Base-by-base conservation (phyloP, 1,140 invertebrate species). In the Bombus confusus region DNA sequence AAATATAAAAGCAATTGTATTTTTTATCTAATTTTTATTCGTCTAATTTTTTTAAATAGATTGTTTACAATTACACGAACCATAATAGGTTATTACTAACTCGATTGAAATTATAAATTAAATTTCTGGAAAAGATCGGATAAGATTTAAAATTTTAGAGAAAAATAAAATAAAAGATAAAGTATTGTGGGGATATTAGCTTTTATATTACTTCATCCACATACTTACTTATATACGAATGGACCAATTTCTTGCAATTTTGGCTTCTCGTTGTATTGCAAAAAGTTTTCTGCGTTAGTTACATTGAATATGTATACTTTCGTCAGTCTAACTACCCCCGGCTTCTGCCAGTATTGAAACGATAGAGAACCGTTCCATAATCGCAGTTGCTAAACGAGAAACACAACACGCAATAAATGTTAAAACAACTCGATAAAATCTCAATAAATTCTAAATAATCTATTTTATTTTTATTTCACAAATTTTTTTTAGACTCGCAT, bases 271-370 rank as follows among this genome's bases (percentile, higher is more conserved):
- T 97, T 96, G 57, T 96, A 95, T 83, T 96, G 96, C 43, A 98
- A 94, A 90, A 99, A 98, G 22, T 97, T 98, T 71, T 98, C 97
- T 0, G 97, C 96, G 93, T 98, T 98, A 28, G 98, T 98, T 43
- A 98, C 97, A 93, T 98, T 98, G 95, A 98, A 98, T 92, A 98
- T 97, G 93, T 98, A 98, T 22, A 98, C 97, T 96, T 98, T 98
- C 87, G 98, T 98, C 79, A 98, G 95, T 85, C 98, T 96, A 79
- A 98, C 97, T 15, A 99, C 97, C 0, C 98, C 98, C 0, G 98
- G 98, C 89, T 98, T 97, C 91, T 98, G 97, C 98, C 98, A 99
- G 93, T 98, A 98, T 85, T 98, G 97, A 95, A 98, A 99, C 90
- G 98, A 97, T 43, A 98, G 92, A 0, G 97, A 97, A 22, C 97